phyloP scores from a whole-genome alignment of 2,888 invertebrate genomes.

The Meteorus cinctellus region DNA sequence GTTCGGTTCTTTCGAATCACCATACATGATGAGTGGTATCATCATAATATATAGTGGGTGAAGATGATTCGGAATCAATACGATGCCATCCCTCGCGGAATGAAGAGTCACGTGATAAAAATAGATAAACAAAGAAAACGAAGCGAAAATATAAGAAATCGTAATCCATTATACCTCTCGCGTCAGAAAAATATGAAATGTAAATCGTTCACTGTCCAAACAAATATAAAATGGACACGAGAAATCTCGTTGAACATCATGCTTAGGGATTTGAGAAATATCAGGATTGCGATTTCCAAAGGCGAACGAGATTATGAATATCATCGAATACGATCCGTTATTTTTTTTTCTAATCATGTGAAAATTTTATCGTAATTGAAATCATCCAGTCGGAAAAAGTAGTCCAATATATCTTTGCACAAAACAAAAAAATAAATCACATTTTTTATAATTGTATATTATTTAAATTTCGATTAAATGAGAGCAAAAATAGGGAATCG shows the following conservation, averaged over 20 bases:
- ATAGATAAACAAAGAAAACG: no score
- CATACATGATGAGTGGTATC: not conserved
- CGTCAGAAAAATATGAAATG: no score
- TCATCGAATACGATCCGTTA: not conserved
- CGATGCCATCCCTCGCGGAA: not conserved
- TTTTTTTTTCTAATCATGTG: not conserved
- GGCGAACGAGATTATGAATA: conserved; percentile 38
- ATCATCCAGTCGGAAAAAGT: not conserved
- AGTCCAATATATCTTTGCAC: not conserved
- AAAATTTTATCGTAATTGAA: not conserved
- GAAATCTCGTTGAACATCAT: conserved; percentile 65
- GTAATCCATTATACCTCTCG: no score
- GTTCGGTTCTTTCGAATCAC: not conserved
- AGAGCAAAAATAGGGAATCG: not conserved
- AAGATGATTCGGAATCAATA: not conserved
- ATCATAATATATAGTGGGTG: not conserved
- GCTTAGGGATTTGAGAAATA: conserved; percentile 64
- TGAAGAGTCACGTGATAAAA: no score
- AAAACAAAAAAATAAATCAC: not conserved
- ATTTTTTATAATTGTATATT: not conserved
- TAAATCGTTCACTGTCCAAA: not conserved
- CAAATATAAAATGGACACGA: conserved; percentile 2
- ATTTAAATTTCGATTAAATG: not conserved
- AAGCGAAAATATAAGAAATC: no score
- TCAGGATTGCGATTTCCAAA: conserved; percentile 40